Percentiles rank a stretch among this genome's conserved stretches.
Conservation (phyloP, 1,140 invertebrate species). For the Luehdorfia chinensis region DNA sequence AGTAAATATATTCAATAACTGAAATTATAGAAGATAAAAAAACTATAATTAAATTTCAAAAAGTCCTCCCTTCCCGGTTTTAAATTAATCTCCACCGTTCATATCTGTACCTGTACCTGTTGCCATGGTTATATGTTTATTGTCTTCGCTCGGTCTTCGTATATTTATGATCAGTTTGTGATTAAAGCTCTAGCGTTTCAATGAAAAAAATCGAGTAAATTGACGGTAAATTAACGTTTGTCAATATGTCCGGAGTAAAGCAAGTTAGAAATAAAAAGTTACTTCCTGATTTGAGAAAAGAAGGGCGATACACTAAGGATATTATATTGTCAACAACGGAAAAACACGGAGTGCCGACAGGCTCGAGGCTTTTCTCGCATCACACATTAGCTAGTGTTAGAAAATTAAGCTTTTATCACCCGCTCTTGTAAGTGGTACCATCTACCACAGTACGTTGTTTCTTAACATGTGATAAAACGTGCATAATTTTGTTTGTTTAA, state of each 20-base stretch:
- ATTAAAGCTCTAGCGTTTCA: not conserved
- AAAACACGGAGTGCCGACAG: slow-evolving; percentile 56
- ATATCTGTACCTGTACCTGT: no score
- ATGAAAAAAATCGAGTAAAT: slow-evolving; percentile 13
- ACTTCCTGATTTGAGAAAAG: slow-evolving; percentile 76
- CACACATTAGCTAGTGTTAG: slow-evolving; percentile 79
- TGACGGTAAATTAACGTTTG: slow-evolving; percentile 13
- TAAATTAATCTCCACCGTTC: no score
- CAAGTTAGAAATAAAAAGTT: slow-evolving; percentile 75
- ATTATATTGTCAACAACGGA: slow-evolving; percentile 61
- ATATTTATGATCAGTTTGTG: no score
- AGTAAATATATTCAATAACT: no score
- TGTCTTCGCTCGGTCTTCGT: no score
- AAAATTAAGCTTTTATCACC: slow-evolving; percentile 73
- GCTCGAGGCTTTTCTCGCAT: slow-evolving; percentile 79
- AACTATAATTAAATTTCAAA: no score
- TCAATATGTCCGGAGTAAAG: slow-evolving; percentile 42
- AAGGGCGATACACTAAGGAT: slow-evolving; percentile 77
- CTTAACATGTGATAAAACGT: no score
- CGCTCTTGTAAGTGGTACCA: slow-evolving; percentile 54
- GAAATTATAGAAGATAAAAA: no score
- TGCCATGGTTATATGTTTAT: no score
- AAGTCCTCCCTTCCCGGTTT: no score
- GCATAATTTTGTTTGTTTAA: no score
- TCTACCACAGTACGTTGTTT: no score